Base-by-base conservation (phyloP, 1,140 invertebrate species). In the Camponotus vicinus region DNA sequence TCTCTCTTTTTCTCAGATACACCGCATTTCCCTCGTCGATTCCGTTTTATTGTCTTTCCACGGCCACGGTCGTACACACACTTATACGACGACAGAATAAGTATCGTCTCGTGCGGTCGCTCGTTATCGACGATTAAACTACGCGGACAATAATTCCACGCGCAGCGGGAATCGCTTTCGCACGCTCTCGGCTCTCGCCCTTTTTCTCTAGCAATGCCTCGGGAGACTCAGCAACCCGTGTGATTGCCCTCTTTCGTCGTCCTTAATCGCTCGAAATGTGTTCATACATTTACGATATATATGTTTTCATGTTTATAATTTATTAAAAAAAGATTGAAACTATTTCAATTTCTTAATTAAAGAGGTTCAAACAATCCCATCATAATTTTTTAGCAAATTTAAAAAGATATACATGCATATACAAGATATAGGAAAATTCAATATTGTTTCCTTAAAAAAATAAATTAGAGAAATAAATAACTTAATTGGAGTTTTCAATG, bases 151-250 rank as follows among this genome's bases (percentile, higher is more conserved):
- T 83, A 79, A 76, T 78, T 89, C 86, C 83, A 32, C 45, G 70
- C 67, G 75, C n/a, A 64, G 67, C 27, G 87, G 73, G 67, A 70
- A 82, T 82, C 88, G 88, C 80, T 89, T 88, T 90, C 88, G 82
- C 88, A 80, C 88, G 85, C 77, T 89, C 80, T 52, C 67, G 40
- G 55, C 77, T 66, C 67, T 55, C 63, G 45, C 15, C 15, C 4
- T 52, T 52, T 52, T 15, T 52, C 49, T 52, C 4, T 6, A 18
- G 49, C 18, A 59, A 71, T 5, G 55, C 63, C 32, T 11, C 27
- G 61, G 5, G 45, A 55, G 8, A n/a, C 40, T 57, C 49, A 55
- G 71, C 42, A 9, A 40, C n/a, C 64, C 13, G n/a, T 42, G 37
- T 32, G 27, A 11, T 82, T 40, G 67, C 11, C 78, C 66, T 52